Evolutionary conservation across 2,797 vertebrate genomes (phyloP), one percentile per base, ranked within the genome.

Genomic region (Schizopygopsis malacanthus): DNA sequence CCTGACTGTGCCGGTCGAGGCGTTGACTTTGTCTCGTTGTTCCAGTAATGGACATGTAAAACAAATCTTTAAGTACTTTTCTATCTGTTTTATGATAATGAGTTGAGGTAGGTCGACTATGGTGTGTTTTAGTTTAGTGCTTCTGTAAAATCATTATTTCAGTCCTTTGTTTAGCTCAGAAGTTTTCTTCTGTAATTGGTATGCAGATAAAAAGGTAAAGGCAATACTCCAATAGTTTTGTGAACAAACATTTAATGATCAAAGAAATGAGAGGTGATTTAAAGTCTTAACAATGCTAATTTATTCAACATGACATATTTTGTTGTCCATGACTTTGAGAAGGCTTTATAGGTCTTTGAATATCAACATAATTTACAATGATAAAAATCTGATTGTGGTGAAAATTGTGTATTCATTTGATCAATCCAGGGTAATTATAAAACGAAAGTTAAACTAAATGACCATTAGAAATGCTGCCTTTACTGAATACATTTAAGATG

Each of bases 21-120:
- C 72, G 79, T 54, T 45, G 85, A 33, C 45, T 85, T 90, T 85
- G 59, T 92, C 87, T 90, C 89, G 86, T 89, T 93, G 91, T 90
- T 92, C 92, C 91, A 93, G 90, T 45, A 86, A 87, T 93, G 91
- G 86, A 89, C 90, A 92, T 86, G 15, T 89, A 86, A 83, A 93
- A 93, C 71, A 78, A 63, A 61, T 73, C 39, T 76, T 86, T 88
- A 91, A 94, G 91, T 94, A 91, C 90, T 90, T 92, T 93, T 89
- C 79, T 89, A 92, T 93, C 85, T 93, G 91, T 94, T 91, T 16
- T 25, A 10, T 45, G 39, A 18, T 33, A 20, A 15, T 43, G 15
- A 41, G 45, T 22, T 11, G 25, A 72, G 22, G 8, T 65, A 9
- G 28, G 15, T 41, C 3, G 18, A 22, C 11, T 3, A 7, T 3